Conservation (phyloP, 2,797 vertebrate genomes). For the Artibeus jamaicensis region DNA sequence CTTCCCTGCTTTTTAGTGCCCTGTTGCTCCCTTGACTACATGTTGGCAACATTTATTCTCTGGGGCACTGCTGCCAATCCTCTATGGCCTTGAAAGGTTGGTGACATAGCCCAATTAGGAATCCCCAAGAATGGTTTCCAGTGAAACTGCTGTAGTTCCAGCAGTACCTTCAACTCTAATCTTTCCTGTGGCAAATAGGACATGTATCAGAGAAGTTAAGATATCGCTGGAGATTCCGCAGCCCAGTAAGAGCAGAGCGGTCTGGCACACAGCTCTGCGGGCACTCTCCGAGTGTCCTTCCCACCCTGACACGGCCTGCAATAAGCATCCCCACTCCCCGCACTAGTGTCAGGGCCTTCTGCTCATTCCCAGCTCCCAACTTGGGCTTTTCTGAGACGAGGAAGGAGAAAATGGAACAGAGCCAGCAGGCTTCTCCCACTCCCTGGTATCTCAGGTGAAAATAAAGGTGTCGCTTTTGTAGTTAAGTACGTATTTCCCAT, state of each 20-base stretch:
- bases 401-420: background rate
- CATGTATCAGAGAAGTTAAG: background rate
- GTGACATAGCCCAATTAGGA: too few relatives aligned
- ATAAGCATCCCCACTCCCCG: background rate
- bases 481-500: background rate
- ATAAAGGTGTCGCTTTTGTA: background rate
- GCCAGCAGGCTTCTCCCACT: background rate
- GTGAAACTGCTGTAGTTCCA: background rate
- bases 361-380: background rate
- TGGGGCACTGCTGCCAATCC: background rate
- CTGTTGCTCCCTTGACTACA: background rate
- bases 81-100: background rate
- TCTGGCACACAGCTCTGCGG: background rate
- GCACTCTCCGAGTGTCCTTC: background rate
- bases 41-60: background rate
- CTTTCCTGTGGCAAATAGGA: background rate
- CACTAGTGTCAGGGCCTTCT: background rate
- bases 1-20: background rate
- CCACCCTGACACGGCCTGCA: background rate
- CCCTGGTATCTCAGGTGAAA: background rate
- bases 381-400: background rate
- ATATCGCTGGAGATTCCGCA: background rate
- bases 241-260: background rate
- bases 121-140: background rate
- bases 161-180: background rate